Base-by-base conservation (phyloP, 2,113 vertebrate species). In the Prionailurus viverrinus region DNA sequence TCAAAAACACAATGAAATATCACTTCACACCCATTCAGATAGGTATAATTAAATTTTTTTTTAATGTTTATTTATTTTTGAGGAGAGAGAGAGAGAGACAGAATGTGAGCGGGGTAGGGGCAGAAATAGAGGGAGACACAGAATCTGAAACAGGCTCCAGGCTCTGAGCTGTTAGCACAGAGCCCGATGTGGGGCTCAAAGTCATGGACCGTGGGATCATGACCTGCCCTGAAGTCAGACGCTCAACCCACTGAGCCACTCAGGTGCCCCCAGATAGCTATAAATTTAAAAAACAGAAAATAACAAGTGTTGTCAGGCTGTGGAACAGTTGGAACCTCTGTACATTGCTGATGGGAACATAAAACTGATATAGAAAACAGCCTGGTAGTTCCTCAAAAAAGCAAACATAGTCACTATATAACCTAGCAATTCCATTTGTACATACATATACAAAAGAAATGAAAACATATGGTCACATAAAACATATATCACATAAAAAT, bases 1-100 rank as follows among this genome's bases (percentile, higher is more conserved):
- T 65, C 69, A 91, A 85, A 94, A 86, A 14, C 92, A 87, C 61
- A 91, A 33, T 69, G 39, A 93, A 16, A 19, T 61, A 78, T 66
- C 5, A 91, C 8, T 85, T 80, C 55, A 91, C 53, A 94, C 13
- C 58, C 23, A 88, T 5, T 65, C 65, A 2, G n/a, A 71, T 63
- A 73, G 29, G 8, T 73, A 41, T 63, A 31, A 65, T 80, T 31
- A 23, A 23, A 61, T 1, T 45, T 45, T 45, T 45, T 45, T 45
- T 45, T 45, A 45, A 45, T 45, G 45, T 45, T 45, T 45, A 41
- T 41, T 41, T 41, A 45, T 45, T 45, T 45, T 45, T 45, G 45
- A 45, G 45, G 45, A 45, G 45, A 45, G 7, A 45, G 45, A 45
- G 45, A 45, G 45, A 45, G 45, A 45, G 45, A 45, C 7, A 45